Evolutionary conservation across 2,888 invertebrate genomes (phyloP).

Genomic region (Hydriomena furcata): DNA sequence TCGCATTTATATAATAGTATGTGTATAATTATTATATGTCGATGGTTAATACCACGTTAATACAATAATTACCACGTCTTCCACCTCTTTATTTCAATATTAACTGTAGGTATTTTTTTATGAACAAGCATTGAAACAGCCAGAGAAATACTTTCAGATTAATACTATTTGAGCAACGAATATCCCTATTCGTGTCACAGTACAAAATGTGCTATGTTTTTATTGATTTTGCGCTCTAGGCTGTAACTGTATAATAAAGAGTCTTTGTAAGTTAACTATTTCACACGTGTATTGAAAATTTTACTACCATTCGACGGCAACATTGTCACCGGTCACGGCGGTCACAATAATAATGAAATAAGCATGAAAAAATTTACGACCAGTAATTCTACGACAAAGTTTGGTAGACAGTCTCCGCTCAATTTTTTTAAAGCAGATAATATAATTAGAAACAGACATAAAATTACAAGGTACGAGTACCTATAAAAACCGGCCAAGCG

Average conservation of each 20-base stretch:
- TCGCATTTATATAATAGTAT: too few species aligned
- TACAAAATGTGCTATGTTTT: too few species aligned
- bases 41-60: slow-evolving; percentile 14
- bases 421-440: slow-evolving; percentile 54
- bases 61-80: neutral
- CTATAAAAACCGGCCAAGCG: too few species aligned
- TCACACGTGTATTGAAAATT: neutral
- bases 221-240: too few species aligned
- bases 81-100: neutral
- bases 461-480: too few species aligned
- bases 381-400: slow-evolving; percentile 41
- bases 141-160: too few species aligned
- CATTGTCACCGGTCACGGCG: slow-evolving; percentile 10
- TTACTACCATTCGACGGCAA: slow-evolving; percentile 2
- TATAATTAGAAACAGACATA: slow-evolving; percentile 66
- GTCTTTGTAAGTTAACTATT: too few species aligned
- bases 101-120: neutral
- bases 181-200: too few species aligned
- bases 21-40: too few species aligned
- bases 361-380: slow-evolving; percentile 42
- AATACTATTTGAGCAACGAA: too few species aligned
- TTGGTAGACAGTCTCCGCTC: slow-evolving; percentile 14
- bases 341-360: slow-evolving; percentile 38
- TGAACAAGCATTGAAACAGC: too few species aligned
- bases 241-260: too few species aligned